Percentiles rank a stretch among this genome's conserved stretches.
phyloP scores from a whole-genome alignment of 1,140 invertebrate genomes.

The Hetaerina americana region DNA sequence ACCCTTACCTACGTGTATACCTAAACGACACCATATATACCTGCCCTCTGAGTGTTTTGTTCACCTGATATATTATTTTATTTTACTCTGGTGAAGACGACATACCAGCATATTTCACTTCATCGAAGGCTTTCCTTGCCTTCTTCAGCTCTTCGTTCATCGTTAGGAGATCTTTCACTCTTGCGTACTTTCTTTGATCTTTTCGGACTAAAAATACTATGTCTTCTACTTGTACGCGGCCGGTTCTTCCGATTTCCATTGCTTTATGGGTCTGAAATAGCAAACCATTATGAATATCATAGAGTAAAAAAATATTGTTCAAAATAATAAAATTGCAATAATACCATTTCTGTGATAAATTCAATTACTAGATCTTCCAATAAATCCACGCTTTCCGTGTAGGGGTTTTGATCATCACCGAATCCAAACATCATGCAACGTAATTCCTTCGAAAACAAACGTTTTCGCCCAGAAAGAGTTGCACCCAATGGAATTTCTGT shows the following conservation, averaged over 20 bases:
- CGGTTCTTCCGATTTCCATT: constrained; percentile 92
- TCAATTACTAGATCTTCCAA: constrained; percentile 96
- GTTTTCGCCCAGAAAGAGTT: constrained; percentile 46
- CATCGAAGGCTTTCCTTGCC: constrained; percentile 98
- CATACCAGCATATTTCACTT: constrained; percentile 81
- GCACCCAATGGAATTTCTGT: not conserved
- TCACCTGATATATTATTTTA: not conserved
- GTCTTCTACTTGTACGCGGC: constrained; percentile 93
- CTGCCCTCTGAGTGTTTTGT: no score
- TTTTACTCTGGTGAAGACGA: not conserved
- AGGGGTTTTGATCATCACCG: constrained; percentile 99
- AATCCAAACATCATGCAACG: constrained; percentile 99
- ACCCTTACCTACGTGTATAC: no score
- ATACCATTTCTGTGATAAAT: constrained; percentile 90
- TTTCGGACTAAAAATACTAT: constrained; percentile 97
- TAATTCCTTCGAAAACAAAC: constrained; percentile 80
- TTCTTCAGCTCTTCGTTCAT: constrained; percentile 99
- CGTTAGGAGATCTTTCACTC: constrained; percentile 91
- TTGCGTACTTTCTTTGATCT: constrained; percentile 92
- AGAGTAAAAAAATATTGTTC: not conserved
- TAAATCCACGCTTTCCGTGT: constrained; percentile 95
- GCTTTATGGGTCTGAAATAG: constrained; percentile 60
- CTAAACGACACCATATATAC: no score
- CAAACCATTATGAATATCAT: constrained; percentile 7
- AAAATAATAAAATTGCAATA: constrained; percentile 3